Evolutionary conservation across 2,797 vertebrate genomes (phyloP).

Genomic region (Eidolon dupreanum): DNA sequence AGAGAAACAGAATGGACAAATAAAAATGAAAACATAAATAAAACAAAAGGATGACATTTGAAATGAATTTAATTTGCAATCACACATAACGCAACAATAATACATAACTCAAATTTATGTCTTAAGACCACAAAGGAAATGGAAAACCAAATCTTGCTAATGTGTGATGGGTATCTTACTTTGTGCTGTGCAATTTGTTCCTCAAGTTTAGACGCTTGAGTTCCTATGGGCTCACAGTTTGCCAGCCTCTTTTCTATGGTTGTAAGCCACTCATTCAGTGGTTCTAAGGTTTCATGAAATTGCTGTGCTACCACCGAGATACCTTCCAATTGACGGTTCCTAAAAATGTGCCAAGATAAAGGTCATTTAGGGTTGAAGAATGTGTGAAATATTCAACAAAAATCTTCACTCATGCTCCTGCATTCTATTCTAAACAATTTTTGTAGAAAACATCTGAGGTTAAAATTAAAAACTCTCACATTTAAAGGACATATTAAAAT

Average conservation of each 20-base stretch:
- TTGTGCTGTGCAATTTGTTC: slow-evolving; percentile 96
- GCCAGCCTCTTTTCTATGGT: slow-evolving; percentile 93
- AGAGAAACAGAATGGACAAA: slow-evolving; percentile 78
- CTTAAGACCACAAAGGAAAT: slow-evolving; percentile 52
- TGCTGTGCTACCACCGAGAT: slow-evolving; percentile 96
- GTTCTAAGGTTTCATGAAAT: slow-evolving; percentile 96
- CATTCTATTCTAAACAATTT: neutral
- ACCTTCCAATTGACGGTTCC: slow-evolving; percentile 95
- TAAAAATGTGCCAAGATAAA: slow-evolving; percentile 79
- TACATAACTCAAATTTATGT: slow-evolving; percentile 39
- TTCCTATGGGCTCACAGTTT: slow-evolving; percentile 95
- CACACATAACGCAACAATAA: slow-evolving; percentile 23
- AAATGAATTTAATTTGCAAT: slow-evolving; percentile 61
- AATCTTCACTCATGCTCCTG: neutral
- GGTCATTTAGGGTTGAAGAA: slow-evolving; percentile 55
- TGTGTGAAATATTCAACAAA: slow-evolving; percentile 33
- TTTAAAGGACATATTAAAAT: slow-evolving; percentile 10
- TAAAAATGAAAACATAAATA: slow-evolving; percentile 78
- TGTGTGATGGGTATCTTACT: slow-evolving; percentile 85
- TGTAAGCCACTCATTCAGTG: slow-evolving; percentile 93
- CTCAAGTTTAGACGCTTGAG: slow-evolving; percentile 93
- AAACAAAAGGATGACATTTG: slow-evolving; percentile 70
- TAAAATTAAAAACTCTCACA: neutral
- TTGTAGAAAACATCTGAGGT: neutral
- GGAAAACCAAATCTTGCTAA: slow-evolving; percentile 37